Evolutionary conservation across 2,113 vertebrate genomes (phyloP), one percentile per base, ranked within the genome.

Genomic region (Stigmatopora argus): DNA sequence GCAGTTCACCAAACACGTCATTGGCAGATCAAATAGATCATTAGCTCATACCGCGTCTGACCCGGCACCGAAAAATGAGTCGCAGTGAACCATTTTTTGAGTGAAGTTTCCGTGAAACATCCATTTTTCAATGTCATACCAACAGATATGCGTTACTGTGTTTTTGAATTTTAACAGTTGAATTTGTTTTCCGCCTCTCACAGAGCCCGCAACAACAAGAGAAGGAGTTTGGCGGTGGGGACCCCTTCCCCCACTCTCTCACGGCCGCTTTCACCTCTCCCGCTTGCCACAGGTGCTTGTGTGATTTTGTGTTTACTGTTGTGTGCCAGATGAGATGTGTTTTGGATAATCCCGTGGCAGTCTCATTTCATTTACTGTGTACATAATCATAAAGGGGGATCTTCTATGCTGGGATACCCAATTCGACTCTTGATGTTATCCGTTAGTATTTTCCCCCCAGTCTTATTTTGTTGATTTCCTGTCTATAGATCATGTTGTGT

Each of bases 211-310:
- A 97, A 93, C 62, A 94, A 92, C 85, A 97, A 94, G 69, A 92
- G 94, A 71, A 95, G 94, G 79, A 95, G 93, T 69, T 86, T 98
- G 66, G 92, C 93, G 8, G 93, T 96, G 0, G 94, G 94, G 19
- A 94, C 93, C 0, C 92, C 95, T 0, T 96, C 96, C 0, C 95
- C 95, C 0, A 96, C 95, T 0, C 91, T 97, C 26, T 97, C 96
- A 0, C 87, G 95, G 14, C 96, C 96, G 0, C 92, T 97, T 3
- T 98, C 96, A 0, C 96, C 96, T 0, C 91, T 97, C 49, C 94
- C 94, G 0, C 90, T 96, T 47, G 90, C 93, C 0, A 94, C 95
- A 72, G 96, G 95, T 97, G 90, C 65, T 66, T 38, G 67, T 71
- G 51, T 26, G 49, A 62, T 64, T 47, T 31, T 63, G 34, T 53